Evolutionary conservation across 1,140 invertebrate species (phyloP).

Genomic region (Gerris buenoi): DNA sequence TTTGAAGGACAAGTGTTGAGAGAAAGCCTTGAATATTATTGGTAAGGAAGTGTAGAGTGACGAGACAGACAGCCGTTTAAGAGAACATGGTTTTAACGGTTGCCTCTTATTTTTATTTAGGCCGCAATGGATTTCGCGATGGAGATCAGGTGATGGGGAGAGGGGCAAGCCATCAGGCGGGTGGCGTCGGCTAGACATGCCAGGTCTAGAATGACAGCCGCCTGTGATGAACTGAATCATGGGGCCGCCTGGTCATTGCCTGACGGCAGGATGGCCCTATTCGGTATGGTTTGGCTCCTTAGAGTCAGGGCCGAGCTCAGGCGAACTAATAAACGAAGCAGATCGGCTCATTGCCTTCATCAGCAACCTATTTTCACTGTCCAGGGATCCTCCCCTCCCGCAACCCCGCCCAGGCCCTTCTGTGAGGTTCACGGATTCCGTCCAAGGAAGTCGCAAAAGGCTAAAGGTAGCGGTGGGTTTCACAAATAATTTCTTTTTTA

Average conservation of each 20-base stretch:
- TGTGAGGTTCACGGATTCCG: slow-evolving; percentile 15
- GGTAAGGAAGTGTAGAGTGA: too few species aligned
- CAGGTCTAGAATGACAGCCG: background rate
- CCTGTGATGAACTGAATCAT: background rate
- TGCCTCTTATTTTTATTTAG: background rate
- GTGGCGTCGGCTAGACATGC: background rate
- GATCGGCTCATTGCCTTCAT: background rate
- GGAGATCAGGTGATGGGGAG: background rate
- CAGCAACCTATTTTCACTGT: slow-evolving; percentile 9
- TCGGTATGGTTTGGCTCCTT: slow-evolving; percentile 18
- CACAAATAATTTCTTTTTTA: background rate
- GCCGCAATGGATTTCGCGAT: background rate
- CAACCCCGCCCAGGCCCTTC: slow-evolving; percentile 10
- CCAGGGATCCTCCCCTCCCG: slow-evolving; percentile 3
- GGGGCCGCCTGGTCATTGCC: slow-evolving; percentile 3
- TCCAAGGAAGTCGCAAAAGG: background rate
- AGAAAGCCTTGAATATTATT: too few species aligned
- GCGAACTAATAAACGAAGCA: slow-evolving; percentile 1
- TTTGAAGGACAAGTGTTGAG: too few species aligned
- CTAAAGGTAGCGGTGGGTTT: background rate
- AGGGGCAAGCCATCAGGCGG: background rate
- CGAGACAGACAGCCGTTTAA: background rate
- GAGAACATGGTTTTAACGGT: background rate
- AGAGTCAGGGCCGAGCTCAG: slow-evolving; percentile 16
- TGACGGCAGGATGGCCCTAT: slow-evolving; percentile 15